phyloP scores from a whole-genome alignment of 2,113 vertebrate genomes.

The Zapornia atra region DNA sequence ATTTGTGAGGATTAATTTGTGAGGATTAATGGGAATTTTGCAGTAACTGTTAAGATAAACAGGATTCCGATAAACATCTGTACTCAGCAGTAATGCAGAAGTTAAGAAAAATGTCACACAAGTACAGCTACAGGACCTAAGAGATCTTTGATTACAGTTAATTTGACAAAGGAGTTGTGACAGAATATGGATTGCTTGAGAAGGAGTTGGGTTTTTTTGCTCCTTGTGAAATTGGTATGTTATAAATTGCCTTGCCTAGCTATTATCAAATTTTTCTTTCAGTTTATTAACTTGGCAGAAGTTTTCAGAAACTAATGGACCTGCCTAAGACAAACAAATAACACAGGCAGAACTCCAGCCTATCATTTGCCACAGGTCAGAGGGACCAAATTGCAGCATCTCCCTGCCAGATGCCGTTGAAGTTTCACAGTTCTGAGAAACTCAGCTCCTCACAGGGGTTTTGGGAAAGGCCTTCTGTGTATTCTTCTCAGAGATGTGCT shows the following conservation, averaged over 20 bases:
- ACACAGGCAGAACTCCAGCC: not conserved
- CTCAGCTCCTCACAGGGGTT: accelerated
- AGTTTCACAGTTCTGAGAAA: not conserved
- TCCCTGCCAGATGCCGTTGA: not conserved
- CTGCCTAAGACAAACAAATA: not conserved
- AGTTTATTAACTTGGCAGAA: not conserved
- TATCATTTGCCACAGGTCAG: not conserved
- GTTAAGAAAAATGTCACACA: not conserved
- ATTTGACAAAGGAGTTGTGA: not conserved
- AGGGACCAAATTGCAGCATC: not conserved
- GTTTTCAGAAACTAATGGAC: not conserved
- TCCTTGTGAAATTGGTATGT: not conserved
- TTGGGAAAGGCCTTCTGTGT: not conserved
- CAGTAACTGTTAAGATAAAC: not conserved
- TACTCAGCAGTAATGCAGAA: not conserved
- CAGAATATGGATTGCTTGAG: not conserved
- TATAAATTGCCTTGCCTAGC: not conserved
- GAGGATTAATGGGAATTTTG: not conserved
- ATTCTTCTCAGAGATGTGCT: not conserved
- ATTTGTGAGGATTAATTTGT: not conserved
- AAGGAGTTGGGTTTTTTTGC: not conserved
- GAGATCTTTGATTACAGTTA: not conserved
- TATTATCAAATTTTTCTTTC: not conserved
- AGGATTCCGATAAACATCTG: not conserved
- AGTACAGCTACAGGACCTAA: not conserved